A percentile compares a stretch with the other conserved stretches of the same genome.
Conservation (phyloP, 2,797 vertebrate genomes). For the Pseudochromis fuscus region DNA sequence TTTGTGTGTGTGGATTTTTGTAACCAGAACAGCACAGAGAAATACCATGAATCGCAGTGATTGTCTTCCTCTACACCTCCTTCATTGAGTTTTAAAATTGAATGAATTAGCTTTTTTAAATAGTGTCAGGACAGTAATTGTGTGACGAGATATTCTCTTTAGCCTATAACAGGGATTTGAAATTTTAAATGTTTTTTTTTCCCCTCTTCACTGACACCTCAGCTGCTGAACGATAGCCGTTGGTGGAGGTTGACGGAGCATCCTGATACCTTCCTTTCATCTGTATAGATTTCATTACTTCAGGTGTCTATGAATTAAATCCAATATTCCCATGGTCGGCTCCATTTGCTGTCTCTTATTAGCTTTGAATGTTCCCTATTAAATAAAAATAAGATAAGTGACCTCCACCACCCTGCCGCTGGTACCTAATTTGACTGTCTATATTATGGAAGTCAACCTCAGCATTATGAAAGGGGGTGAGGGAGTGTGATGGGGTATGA, state of each 20-base stretch:
- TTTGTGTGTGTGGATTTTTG: neutral
- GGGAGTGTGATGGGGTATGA: constrained; percentile 22
- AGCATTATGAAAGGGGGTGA: constrained; percentile 53
- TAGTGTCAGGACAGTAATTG: constrained; percentile 1
- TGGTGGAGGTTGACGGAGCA: neutral
- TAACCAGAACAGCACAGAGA: neutral
- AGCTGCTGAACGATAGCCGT: constrained; percentile 27
- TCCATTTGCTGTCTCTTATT: constrained; percentile 59
- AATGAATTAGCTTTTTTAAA: constrained; percentile 2
- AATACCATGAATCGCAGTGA: neutral
- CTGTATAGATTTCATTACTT: constrained; percentile 58
- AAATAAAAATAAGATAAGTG: constrained; percentile 74
- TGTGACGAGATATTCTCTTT: constrained; percentile 15
- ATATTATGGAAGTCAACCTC: constrained; percentile 72
- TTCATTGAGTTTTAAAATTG: neutral
- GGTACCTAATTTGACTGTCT: constrained; percentile 66
- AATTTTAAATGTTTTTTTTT: neutral
- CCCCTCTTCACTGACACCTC: constrained; percentile 6
- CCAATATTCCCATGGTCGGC: constrained; percentile 50
- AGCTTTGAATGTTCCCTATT: constrained; percentile 70
- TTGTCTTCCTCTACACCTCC: neutral
- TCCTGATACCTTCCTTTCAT: constrained; percentile 51
- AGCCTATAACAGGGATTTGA: constrained; percentile 2
- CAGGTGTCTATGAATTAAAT: constrained; percentile 60
- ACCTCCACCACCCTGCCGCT: constrained; percentile 55